Base-by-base conservation (phyloP, 2,888 invertebrate genomes). In the Pantelozetes paolii region DNA sequence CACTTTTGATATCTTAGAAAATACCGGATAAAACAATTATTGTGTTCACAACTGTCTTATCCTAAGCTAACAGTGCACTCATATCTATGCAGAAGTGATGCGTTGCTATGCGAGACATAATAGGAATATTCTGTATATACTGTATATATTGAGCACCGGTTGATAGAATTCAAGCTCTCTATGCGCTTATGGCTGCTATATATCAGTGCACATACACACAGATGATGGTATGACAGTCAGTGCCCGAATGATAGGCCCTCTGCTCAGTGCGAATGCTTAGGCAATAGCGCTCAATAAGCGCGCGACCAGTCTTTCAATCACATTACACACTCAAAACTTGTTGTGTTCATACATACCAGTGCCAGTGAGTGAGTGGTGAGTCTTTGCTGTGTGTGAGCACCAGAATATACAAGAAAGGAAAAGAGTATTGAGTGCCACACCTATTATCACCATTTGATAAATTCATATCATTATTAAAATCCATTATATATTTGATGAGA, bases 341-440 rank as follows among this genome's bases (percentile, higher is more conserved):
- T 45, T 45, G 45, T 45, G 15, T 45, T 9, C 45, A 45, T 15
- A 45, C 45, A 45, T 45, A 45, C 18, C 36, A 54, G 23, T 20
- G 28, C 23, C 11, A 26, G 54, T 54, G 54, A 9, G 8, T n/a
- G 50, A 9, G 8, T 50, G 8, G 6, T n/a, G 6, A 5, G n/a
- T 5, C 20, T 20, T 50, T 5, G 36, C 36, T 36, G 36, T 8
- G 36, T 36, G 36, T 50, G n/a, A 5, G n/a, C 18, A 5, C 20
- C 20, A 18, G 5, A 50, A 3, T 50, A n/a, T n/a, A n/a, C n/a
- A n/a, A n/a, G n/a, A n/a, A n/a, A n/a, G n/a, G n/a, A n/a, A n/a
- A n/a, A n/a, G n/a, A n/a, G n/a, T n/a, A n/a, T n/a, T n/a, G n/a
- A 50, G 23, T 20, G 54, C 54, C 54, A 54, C 54, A 54, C 54